A percentile compares a stretch with the other conserved stretches of the same genome.
These are phyloP conservation scores for Clupea harengus DNA, from an alignment of 2,113 vertebrate species.

Conservation along the genomic window DNA sequence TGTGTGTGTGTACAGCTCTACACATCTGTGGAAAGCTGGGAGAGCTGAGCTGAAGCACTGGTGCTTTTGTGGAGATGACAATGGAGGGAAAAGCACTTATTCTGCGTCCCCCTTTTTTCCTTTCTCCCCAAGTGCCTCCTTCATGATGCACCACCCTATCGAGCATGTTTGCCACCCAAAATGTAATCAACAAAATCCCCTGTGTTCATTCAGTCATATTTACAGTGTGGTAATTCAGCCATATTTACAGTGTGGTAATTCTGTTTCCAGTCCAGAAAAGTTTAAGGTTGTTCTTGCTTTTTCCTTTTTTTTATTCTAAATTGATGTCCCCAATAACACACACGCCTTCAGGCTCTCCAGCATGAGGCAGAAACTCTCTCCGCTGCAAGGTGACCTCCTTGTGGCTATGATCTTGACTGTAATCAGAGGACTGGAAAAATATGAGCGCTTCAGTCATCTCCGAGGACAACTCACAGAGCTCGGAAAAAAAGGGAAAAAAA, in stretches of 20 bases:
- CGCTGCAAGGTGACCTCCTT: conserved; percentile 18
- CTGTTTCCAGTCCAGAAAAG: background rate
- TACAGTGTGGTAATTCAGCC: background rate
- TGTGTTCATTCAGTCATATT: background rate
- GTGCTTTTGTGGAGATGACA: conserved; percentile 14
- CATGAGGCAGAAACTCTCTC: background rate
- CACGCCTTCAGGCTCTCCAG: background rate
- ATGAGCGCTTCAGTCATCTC: conserved; percentile 32
- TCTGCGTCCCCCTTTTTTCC: background rate
- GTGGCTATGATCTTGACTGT: conserved; percentile 30
- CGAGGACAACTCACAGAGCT: conserved; percentile 45
- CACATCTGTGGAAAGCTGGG: background rate
- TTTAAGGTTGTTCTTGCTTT: background rate
- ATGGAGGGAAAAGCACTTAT: conserved; percentile 6
- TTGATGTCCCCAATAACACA: conserved; percentile 5
- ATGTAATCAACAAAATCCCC: background rate
- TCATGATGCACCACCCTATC: background rate
- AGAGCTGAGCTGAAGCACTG: conserved; percentile 1
- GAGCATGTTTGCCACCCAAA: background rate
- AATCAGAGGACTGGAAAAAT: conserved; percentile 32
- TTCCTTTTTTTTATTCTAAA: background rate
- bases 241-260: background rate
- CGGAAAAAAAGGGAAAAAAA: background rate
- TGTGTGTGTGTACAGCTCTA: background rate
- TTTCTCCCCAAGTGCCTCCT: background rate